Evolutionary conservation across 2,113 vertebrate genomes (phyloP), one percentile per base, ranked within the genome.

Genomic region (Apus apus): DNA sequence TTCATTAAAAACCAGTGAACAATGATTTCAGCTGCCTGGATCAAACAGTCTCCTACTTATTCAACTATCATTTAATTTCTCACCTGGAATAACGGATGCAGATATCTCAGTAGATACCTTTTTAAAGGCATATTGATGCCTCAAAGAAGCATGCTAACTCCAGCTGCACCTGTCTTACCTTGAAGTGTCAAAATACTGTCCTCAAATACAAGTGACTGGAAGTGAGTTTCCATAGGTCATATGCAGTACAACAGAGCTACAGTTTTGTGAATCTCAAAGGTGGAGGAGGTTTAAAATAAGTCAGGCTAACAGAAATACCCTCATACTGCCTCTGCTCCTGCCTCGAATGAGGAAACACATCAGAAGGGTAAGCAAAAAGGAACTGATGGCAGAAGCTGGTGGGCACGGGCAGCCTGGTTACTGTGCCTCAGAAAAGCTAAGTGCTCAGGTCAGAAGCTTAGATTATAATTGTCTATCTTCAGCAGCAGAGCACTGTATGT

Each of bases 351-450:
- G 23, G 79, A 92, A 25, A 13, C 27, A 58, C 40, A 11, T 0
- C 1, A 23, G 45, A 29, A 72, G 2, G 26, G 30, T 45, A 60
- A 53, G 54, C 1, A 1, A 80, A 80, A 36, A 65, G 58, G 34
- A 76, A 36, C 8, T 13, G 27, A 29, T 2, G 25, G 58, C 64
- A 83, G 54, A 82, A 73, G 29, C n/a, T 48, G 34, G 34, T 5
- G 2, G 9, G 29, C n/a, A 45, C 0, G 0, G 64, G 40, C 60
- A 75, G 57, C 48, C 67, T 67, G 32, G 36, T 34, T 15, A 88
- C 54, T 4, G 0, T 2, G 1, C 2, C 65, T 11, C 9, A 1
- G 56, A 40, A 91, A 51, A 89, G 36, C 30, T 18, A 85, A 83
- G n/a, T 13, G 21, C 46, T 68, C 7, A 0, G 25, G 64, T 27